Percentiles rank a stretch among this genome's conserved stretches.
Conservation (phyloP, 2,113 vertebrate species). For the Crotalus horridus region DNA sequence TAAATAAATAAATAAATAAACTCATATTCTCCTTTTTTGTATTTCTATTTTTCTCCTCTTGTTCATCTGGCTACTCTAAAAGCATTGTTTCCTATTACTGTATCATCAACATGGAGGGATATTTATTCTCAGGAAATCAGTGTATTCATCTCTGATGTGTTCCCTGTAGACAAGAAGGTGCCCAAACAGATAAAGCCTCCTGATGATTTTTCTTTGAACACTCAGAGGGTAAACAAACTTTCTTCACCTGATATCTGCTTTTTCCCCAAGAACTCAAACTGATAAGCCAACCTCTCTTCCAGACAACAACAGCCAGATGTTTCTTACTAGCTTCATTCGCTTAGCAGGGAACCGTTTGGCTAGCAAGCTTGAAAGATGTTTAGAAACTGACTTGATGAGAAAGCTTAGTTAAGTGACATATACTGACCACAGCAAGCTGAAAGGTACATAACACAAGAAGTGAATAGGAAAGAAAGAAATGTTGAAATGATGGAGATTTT, state of each 20-base stretch:
- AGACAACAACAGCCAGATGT: constrained; percentile 37
- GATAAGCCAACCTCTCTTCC: constrained; percentile 44
- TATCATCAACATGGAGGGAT: not conserved
- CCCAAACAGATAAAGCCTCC: constrained; percentile 21
- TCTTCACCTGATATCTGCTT: constrained; percentile 56
- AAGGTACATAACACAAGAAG: not conserved
- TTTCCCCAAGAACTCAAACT: not conserved
- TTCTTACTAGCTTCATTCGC: not conserved
- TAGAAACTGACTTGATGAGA: not conserved
- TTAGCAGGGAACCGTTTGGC: not conserved
- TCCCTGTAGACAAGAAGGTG: constrained; percentile 40
- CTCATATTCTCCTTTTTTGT: no score
- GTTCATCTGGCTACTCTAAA: not conserved
- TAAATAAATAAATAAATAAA: not conserved
- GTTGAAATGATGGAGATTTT: not conserved
- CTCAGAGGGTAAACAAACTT: constrained; percentile 30
- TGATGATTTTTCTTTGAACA: rapidly evolving
- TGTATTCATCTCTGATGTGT: rapidly evolving
- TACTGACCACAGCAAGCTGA: not conserved
- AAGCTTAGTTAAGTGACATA: not conserved
- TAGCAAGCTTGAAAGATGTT: not conserved
- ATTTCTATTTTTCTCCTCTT: not conserved
- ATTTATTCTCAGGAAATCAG: not conserved
- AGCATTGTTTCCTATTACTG: not conserved
- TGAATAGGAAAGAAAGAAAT: not conserved